Evolutionary conservation across 2,113 vertebrate species (phyloP), one percentile per base, ranked within the genome.

Genomic region (Hippocampus barbouri): DNA sequence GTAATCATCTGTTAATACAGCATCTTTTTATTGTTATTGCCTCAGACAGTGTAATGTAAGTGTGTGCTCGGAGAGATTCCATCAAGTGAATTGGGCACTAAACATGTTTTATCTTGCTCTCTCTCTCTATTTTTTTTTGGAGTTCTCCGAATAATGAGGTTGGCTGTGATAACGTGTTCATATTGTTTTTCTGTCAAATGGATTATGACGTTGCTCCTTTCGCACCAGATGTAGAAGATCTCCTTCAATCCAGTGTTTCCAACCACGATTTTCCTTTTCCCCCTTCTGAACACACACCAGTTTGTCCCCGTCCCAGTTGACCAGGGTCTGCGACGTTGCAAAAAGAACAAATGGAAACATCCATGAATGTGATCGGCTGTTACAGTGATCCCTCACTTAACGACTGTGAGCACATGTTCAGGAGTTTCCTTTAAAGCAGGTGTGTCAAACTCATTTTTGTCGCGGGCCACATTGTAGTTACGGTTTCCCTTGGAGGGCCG

Each of bases 201-300:
- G 15, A 7, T 18, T 2, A 18, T 16, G 59, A 34, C 18, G 25
- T 69, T 41, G n/a, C 21, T 68, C 61, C 34, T 68, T 5, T 73
- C 94, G 94, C 91, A 99, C 97, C 93, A 95, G 76, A 74, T 97
- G 85, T 27, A 99, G 89, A 72, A 93, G 64, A 77, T 95, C 95
- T 69, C 94, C 97, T 77, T 98, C 96, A 4, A 99, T 92, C 97
- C 97, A 98, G 0, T 97, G 95, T 75, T 77, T 96, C 97, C 97
- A 98, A 74, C 97, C 95, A 0, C 97, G 94, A 66, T 98, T 98
- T 9, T 91, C 89, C 81, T 98, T 99, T 74, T 98, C 97, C 0
- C 97, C 97, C 59, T 95, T 97, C 89, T 98, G 96, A 49, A 97
- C 93, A 61, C 93, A 93, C 62, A 96, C 85, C 38, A 98, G 89